Evolutionary conservation across 2,888 invertebrate species (phyloP), one percentile per base, ranked within the genome.

Genomic region (Aethes cnicana): DNA sequence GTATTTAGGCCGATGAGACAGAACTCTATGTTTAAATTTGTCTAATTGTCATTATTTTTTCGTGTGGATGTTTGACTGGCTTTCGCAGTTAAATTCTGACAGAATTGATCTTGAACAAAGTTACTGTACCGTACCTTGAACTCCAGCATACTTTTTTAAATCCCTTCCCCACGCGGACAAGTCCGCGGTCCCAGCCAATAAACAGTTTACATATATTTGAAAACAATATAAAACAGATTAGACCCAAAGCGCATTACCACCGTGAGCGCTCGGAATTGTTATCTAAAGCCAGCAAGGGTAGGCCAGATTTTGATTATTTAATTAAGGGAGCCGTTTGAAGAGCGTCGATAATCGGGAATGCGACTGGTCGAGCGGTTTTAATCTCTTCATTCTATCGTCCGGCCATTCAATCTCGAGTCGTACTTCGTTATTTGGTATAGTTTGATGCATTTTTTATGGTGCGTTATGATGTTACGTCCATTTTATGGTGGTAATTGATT

Each of bases 271-370:
- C 37, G 23, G 17, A 50, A 50, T 44, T 37, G 36, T 50, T 50
- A 50, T 50, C 50, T 50, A 50, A 50, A 50, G 43, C 43, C 49
- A 48, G 53, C 43, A 53, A 58, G 58, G 59, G 60, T 60, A 56
- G 36, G 43, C 43, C 30, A 44, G 50, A 50, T 36, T 50, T 72
- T 74, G 77, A 77, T 78, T 77, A 81, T 80, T 84, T 81, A 82
- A 84, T 84, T 83, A 84, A 77, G 74, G 68, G 56, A 65, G 61
- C 58, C 55, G 57, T 59, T 54, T 73, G 81, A 80, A 66, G 71
- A 56, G 71, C 86, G 82, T 84, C 68, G 69, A 81, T 79, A 85
- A 87, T 86, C 78, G 68, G 82, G 83, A 84, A 84, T 84, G 85
- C 60, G 66, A 74, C 81, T 66, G 74, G 82, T 74, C 55, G 47